Percentiles rank a stretch among this genome's conserved stretches.
Evolutionary conservation across 2,888 invertebrate genomes (phyloP).

Genomic region (Fragum sueziense): DNA sequence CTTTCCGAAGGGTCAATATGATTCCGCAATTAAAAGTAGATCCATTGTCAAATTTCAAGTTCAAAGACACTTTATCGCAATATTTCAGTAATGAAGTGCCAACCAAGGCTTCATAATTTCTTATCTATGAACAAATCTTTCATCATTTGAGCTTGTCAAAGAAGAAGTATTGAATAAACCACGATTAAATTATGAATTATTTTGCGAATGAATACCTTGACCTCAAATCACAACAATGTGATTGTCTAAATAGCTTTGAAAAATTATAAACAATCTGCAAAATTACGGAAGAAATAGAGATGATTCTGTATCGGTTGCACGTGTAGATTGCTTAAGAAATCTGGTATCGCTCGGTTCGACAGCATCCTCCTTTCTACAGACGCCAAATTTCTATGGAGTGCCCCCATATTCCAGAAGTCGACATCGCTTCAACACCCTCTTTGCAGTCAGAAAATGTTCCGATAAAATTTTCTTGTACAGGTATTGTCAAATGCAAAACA

Average conservation of each 20-base stretch:
- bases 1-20: background rate
- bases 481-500: too few relatives aligned
- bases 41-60: background rate
- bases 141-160: too few relatives aligned
- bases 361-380: background rate
- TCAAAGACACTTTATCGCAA: too few relatives aligned
- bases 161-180: too few relatives aligned
- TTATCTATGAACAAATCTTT: too few relatives aligned
- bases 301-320: background rate
- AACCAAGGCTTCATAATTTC: too few relatives aligned
- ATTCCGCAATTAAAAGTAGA: background rate
- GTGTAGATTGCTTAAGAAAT: background rate
- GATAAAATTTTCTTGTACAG: conserved; percentile 72
- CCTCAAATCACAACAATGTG: conserved; percentile 58
- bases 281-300: background rate
- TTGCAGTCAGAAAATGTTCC: conserved; percentile 72
- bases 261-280: background rate
- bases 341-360: background rate
- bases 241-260: conserved; percentile 13
- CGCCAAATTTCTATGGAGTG: conserved; percentile 79
- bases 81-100: too few relatives aligned
- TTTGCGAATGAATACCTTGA: conserved; percentile 37
- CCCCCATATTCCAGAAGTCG: conserved; percentile 80
- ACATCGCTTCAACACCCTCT: conserved; percentile 75
- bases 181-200: conserved; percentile 15